These are phyloP conservation scores for Chydorus sphaericus DNA, from an alignment of 2,888 invertebrate genomes.

Conservation along the genomic window DNA sequence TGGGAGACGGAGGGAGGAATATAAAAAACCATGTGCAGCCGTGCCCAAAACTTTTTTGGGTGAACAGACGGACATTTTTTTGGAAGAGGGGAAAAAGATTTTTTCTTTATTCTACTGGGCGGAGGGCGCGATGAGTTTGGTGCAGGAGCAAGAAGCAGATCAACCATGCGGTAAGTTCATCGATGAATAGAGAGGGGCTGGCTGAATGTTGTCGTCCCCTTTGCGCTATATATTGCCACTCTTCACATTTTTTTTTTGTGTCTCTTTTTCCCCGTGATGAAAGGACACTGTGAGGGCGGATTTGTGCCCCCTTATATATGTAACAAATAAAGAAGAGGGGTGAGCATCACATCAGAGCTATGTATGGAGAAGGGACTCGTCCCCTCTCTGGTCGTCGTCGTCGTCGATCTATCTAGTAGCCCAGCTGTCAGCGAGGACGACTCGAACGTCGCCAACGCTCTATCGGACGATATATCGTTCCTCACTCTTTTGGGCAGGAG, in stretches of 20 bases:
- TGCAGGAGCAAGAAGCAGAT: not conserved
- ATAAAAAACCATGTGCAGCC: not conserved
- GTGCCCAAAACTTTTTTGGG: not conserved
- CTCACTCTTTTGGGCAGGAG: not conserved
- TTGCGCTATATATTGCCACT: too few relatives aligned
- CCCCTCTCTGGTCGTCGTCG: not conserved
- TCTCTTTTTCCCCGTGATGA: not conserved
- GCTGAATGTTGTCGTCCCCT: too few relatives aligned
- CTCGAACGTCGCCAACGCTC: not conserved
- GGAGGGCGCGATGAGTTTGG: not conserved
- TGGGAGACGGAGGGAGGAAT: not conserved
- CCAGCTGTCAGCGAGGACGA: not conserved
- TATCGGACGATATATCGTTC: not conserved
- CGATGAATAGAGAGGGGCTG: not conserved
- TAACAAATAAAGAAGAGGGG: conserved; percentile 2
- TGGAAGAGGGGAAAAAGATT: not conserved
- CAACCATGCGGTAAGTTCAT: conserved; percentile 4
- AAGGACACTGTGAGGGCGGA: not conserved
- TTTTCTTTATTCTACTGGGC: not conserved
- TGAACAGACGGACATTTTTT: not conserved
- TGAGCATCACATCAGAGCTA: not conserved
- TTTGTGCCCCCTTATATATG: not conserved
- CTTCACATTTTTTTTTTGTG: not conserved
- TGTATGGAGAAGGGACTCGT: not conserved
- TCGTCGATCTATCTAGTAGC: not conserved